Conservation (phyloP, 2,888 invertebrate genomes). For the Cheilosia urbana region DNA sequence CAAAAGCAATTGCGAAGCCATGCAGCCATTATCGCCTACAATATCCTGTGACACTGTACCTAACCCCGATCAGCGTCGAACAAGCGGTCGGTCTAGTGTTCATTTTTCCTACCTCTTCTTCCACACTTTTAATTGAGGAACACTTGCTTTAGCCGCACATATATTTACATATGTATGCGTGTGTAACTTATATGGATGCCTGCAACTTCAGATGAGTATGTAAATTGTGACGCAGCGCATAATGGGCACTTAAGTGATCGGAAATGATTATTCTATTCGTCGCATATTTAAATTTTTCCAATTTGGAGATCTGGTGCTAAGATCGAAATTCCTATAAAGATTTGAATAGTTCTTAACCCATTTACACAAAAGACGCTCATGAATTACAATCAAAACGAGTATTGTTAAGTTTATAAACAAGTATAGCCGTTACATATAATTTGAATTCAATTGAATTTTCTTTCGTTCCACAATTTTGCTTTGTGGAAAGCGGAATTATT, state of each 20-base stretch:
- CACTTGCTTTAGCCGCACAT: constrained; percentile 8
- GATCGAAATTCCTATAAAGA: neutral
- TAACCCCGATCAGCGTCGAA: constrained; percentile 14
- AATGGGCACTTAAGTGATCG: constrained; percentile 17
- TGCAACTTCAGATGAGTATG: constrained; percentile 15
- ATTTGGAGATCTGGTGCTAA: constrained; percentile 1
- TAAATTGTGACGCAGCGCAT: constrained; percentile 3
- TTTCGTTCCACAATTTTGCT: neutral
- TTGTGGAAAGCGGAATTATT: constrained; percentile 3
- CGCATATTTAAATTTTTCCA: constrained; percentile 8
- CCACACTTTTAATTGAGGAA: constrained; percentile 16
- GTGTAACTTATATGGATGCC: constrained; percentile 1
- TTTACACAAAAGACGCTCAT: constrained; percentile 26
- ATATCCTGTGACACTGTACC: constrained; percentile 35
- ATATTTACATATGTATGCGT: neutral
- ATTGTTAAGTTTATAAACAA: neutral
- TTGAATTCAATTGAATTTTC: constrained; percentile 32
- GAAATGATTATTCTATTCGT: neutral
- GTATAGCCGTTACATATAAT: neutral
- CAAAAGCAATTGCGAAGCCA: constrained; percentile 27
- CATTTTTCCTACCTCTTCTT: constrained; percentile 10
- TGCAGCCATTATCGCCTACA: constrained; percentile 50
- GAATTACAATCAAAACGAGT: constrained; percentile 36
- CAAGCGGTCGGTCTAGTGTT: neutral
- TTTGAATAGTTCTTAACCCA: constrained; percentile 12